A percentile compares a stretch with the other conserved stretches of the same genome.
phyloP scores from a whole-genome alignment of 2,888 invertebrate genomes.

The Temnothorax rugatulus region DNA sequence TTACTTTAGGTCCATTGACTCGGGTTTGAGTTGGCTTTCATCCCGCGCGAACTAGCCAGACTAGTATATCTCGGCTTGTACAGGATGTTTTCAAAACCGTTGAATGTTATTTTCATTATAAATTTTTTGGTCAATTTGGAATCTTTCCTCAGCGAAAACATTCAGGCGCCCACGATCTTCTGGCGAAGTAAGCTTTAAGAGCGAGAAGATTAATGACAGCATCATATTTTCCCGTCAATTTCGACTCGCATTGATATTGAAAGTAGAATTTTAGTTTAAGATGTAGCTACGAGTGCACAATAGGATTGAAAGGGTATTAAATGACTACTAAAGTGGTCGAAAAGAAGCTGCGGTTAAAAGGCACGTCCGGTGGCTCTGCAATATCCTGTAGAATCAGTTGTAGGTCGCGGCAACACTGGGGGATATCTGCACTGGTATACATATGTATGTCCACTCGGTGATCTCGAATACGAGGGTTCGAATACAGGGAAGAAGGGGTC shows the following conservation, averaged over 20 bases:
- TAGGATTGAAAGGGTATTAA: constrained; percentile 3
- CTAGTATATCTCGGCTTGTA: neutral
- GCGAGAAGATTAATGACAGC: neutral
- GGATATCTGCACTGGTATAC: neutral
- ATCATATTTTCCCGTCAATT: constrained; percentile 9
- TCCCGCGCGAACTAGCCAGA: neutral
- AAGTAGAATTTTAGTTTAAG: constrained; percentile 5
- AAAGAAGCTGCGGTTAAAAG: constrained; percentile 32
- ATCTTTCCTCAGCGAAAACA: neutral
- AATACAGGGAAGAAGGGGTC: constrained; percentile 46
- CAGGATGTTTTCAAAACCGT: constrained; percentile 3
- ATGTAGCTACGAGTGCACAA: neutral
- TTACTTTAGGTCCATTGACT: constrained; percentile 22
- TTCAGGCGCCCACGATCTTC: neutral
- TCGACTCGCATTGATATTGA: neutral
- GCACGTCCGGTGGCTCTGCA: constrained; percentile 9
- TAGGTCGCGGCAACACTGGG: constrained; percentile 16
- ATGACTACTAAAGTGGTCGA: neutral
- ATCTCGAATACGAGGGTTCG: constrained; percentile 56
- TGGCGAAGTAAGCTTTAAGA: neutral
- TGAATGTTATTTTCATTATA: neutral
- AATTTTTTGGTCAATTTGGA: neutral
- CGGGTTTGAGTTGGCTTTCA: constrained; percentile 27
- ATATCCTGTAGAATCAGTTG: constrained; percentile 64
- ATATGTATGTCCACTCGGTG: constrained; percentile 12